A percentile compares a stretch with the other conserved stretches of the same genome.
Conservation (phyloP, 2,113 vertebrate species). For the Tursiops truncatus region DNA sequence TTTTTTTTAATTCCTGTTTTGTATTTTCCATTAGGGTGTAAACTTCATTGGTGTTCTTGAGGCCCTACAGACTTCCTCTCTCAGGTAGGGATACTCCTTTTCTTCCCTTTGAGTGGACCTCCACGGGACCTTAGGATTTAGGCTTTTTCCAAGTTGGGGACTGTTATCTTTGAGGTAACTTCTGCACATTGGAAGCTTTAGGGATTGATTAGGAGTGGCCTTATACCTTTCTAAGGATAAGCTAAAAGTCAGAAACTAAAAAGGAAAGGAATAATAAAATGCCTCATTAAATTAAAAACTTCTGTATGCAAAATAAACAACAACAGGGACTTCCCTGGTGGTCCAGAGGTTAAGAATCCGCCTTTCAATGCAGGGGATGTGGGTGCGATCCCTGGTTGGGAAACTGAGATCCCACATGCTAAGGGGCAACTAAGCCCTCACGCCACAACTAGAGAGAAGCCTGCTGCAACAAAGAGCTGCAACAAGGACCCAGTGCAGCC, state of each 20-base stretch:
- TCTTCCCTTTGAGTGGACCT: background rate
- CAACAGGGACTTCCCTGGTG: too few relatives aligned
- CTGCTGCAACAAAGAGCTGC: too few relatives aligned
- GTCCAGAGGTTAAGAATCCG: too few relatives aligned
- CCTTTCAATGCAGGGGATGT: too few relatives aligned
- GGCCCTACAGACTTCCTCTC: background rate
- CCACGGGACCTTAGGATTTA: background rate
- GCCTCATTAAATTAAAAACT: background rate
- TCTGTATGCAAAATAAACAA: background rate
- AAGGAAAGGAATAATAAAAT: background rate
- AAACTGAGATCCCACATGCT: too few relatives aligned
- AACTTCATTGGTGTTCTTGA: background rate
- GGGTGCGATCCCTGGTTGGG: too few relatives aligned
- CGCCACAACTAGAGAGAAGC: too few relatives aligned
- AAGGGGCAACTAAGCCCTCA: too few relatives aligned
- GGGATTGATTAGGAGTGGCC: background rate
- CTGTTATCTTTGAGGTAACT: background rate
- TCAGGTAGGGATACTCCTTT: background rate
- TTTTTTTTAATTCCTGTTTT: background rate
- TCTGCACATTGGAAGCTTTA: background rate
- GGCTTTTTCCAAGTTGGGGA: background rate
- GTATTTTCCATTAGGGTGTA: background rate
- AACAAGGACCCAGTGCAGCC: too few relatives aligned
- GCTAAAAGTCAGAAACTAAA: constrained; percentile 21
- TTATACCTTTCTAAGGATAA: constrained; percentile 32